Base-by-base conservation (phyloP, 2,888 invertebrate species). In the Magallana nippona region DNA sequence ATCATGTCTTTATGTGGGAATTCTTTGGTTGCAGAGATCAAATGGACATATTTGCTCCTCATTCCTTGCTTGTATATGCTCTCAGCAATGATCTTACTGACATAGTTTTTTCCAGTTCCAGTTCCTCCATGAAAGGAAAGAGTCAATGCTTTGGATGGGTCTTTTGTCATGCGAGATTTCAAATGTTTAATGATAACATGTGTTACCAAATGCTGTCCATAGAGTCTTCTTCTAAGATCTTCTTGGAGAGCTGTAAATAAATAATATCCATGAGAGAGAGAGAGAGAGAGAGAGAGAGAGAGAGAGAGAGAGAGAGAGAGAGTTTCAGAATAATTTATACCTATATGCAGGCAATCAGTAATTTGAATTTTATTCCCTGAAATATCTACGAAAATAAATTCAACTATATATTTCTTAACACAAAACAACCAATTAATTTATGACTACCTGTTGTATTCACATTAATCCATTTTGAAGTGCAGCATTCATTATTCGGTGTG, bases 41-140 rank as follows among this genome's bases (percentile, higher is more conserved):
- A 95, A 93, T 98, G 97, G 3, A 97, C 97, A 95, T 95, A 97
- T 88, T 95, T 95, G 93, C 98, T 98, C 84, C 92, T 93, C 91
- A 95, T 94, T 0, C 98, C 98, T 55, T 96, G 94, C 85, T 90
- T 90, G 89, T 91, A 95, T 32, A 95, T 84, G 79, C 93, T 91
- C 55, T 95, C 92, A 2, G 94, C 94, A 57, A 95, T 93, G 44
- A 95, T 93, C 58, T 89, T 89, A 82, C 92, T 91, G 82, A 94
- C 94, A 91, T 91, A 93, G 86, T 94, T 94, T 84, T 94, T 94
- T 15, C 94, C 94, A 13, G 93, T 92, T 0, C 99, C 99, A 0
- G 98, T 97, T 95, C 97, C 96, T 0, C 99, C 99, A 95, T 99
- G 99, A 90, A 99, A 97, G 92, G 98, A 98, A 91, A 99, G 95